Base-by-base conservation (phyloP, 2,797 vertebrate genomes). In the Pelochelys cantorii region DNA sequence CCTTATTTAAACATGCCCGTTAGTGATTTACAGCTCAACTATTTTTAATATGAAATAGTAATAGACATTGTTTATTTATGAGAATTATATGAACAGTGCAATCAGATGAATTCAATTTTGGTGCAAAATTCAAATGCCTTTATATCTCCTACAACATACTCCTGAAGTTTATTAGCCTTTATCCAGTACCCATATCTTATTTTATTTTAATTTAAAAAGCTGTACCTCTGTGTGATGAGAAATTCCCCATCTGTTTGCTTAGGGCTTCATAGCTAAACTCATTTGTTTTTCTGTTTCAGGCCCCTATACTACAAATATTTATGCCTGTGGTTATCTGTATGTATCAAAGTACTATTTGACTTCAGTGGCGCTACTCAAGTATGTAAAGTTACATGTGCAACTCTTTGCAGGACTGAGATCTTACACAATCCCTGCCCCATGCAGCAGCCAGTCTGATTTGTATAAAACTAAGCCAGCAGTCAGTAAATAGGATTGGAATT, bases 381-480 rank as follows among this genome's bases (percentile, higher is more conserved):
- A 92, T 60, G 74, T 91, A 71, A 92, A 88, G 79, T n/a, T 75
- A 86, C 75, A 48, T 53, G 25, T n/a, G 37, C 25, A 89, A 81
- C 75, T 79, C 89, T 37, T 68, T 87, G 77, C 53, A 87, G 89
- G 92, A 96, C 85, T 87, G 57, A 79, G 54, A 81, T 17, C 1
- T 93, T 90, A 92, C 60, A 52, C 2, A 55, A 86, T 94, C 94
- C 4, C 22, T 48, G 42, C 42, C 42, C 42, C 42, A 48, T 48
- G 42, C 8, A 48, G 42, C 42, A 48, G 8, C 42, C 42, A 48
- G 42, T 89, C 91, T 92, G 90, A 84, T 92, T 93, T 93, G 91
- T 81, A 90, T 11, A 92, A 83, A 94, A 96, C 85, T 90, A 94
- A 97, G 87, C 92, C 93, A 97, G 95, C 94, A 96, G 94, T 95